These are phyloP conservation scores for Heliconius congener DNA, from an alignment of 1,140 invertebrate genomes.

Conservation along the genomic window DNA sequence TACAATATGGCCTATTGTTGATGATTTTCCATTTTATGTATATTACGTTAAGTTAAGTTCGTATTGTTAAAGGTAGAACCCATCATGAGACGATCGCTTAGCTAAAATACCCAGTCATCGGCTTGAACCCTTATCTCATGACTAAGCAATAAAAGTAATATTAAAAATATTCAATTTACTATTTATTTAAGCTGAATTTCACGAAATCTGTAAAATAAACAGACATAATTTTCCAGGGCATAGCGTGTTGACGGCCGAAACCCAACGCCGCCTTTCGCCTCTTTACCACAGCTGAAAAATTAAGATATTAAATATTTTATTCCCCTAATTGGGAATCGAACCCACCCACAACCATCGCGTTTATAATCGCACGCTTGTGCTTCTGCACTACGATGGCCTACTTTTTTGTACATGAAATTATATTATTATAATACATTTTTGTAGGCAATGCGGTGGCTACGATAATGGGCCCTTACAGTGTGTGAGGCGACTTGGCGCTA, in stretches of 20 bases:
- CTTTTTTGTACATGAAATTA: too few relatives aligned
- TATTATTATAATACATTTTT: not conserved
- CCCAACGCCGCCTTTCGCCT: too few relatives aligned
- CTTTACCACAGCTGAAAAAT: too few relatives aligned
- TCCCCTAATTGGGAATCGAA: too few relatives aligned
- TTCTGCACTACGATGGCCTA: too few relatives aligned
- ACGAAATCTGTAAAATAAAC: too few relatives aligned
- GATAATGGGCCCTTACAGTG: slow-evolving; percentile 81
- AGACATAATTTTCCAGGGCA: too few relatives aligned
- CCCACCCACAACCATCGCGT: too few relatives aligned
- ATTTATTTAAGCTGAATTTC: too few relatives aligned
- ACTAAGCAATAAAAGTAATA: not conserved
- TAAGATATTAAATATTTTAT: not conserved
- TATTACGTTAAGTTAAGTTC: not conserved
- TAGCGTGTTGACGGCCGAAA: too few relatives aligned
- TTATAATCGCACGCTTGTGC: too few relatives aligned
- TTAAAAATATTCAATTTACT: too few relatives aligned
- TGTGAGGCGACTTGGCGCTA: slow-evolving; percentile 62
- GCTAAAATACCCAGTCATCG: not conserved
- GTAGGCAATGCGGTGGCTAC: slow-evolving; percentile 84
- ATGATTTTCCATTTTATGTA: not conserved
- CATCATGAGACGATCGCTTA: not conserved
- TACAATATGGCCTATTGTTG: not conserved
- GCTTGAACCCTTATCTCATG: not conserved
- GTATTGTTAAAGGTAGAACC: not conserved